These are phyloP conservation scores for Clarias laeviceps DNA, from an alignment of 2,797 vertebrate genomes.

Conservation along the genomic window DNA sequence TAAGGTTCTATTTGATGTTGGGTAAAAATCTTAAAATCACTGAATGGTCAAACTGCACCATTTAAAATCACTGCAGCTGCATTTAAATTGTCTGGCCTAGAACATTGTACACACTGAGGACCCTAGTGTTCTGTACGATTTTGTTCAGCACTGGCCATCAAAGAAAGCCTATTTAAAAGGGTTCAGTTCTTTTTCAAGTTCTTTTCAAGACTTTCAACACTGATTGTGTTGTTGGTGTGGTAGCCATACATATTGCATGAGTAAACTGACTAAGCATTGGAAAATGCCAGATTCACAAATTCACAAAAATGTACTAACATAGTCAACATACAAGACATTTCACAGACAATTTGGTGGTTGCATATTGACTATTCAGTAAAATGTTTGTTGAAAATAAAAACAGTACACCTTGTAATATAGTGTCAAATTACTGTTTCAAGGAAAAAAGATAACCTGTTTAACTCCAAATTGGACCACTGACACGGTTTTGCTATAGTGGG, in stretches of 20 bases:
- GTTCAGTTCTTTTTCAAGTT: constrained; percentile 5
- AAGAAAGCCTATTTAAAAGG: neutral
- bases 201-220: constrained; percentile 9
- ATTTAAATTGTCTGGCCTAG: neutral
- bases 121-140: constrained; percentile 5
- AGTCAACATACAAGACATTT: neutral
- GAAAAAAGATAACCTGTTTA: neutral
- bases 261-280: neutral
- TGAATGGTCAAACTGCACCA: neutral
- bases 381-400: neutral
- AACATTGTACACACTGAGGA: constrained; percentile 3
- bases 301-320: neutral
- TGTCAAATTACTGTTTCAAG: neutral
- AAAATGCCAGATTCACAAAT: neutral
- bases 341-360: neutral
- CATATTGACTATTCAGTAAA: neutral
- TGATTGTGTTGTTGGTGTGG: constrained; percentile 2
- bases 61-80: constrained; percentile 12
- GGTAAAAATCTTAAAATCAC: constrained; percentile 6
- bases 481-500: neutral
- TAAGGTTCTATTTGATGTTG: neutral
- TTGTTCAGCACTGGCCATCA: constrained; percentile 1
- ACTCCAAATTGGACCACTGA: neutral
- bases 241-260: neutral
- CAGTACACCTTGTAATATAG: neutral